These are phyloP conservation scores for Aporrectodea caliginosa DNA, from an alignment of 1,140 invertebrate genomes.

Conservation along the genomic window DNA sequence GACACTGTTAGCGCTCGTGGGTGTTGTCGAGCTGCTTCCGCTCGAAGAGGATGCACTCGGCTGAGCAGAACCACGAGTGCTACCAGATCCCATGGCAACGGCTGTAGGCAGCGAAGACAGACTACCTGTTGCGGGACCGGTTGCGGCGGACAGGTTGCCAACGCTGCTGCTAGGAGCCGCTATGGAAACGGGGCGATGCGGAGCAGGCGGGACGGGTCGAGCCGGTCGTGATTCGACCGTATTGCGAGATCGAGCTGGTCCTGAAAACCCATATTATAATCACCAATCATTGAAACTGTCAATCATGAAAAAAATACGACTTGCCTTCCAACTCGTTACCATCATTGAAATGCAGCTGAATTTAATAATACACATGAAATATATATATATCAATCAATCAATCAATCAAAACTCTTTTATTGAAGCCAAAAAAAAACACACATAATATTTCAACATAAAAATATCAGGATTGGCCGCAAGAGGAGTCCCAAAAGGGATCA, in stretches of 20 bases:
- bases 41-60: background rate
- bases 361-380: no score
- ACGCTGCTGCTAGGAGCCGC: background rate
- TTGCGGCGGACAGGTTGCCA: slow-evolving; percentile 10
- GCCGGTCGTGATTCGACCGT: background rate
- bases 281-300: no score
- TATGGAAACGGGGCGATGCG: background rate
- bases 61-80: slow-evolving; percentile 40
- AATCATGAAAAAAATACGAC: no score
- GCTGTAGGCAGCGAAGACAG: slow-evolving; percentile 41
- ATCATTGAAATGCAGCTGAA: no score
- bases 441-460: no score
- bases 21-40: slow-evolving; percentile 30
- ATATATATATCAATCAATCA: no score
- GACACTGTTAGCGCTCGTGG: slow-evolving; percentile 35
- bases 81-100: slow-evolving; percentile 38
- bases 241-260: background rate
- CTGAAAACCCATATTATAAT: no score
- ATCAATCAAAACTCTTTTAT: no score
- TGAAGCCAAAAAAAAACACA: no score
- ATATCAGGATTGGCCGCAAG: no score
- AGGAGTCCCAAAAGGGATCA: no score
- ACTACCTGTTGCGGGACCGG: slow-evolving; percentile 22
- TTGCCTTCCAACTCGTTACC: no score
- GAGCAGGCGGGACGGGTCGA: background rate